Percentiles rank a stretch among this genome's conserved stretches.
Evolutionary conservation across 2,888 invertebrate genomes (phyloP).

Genomic region (Lucinisca nassula): DNA sequence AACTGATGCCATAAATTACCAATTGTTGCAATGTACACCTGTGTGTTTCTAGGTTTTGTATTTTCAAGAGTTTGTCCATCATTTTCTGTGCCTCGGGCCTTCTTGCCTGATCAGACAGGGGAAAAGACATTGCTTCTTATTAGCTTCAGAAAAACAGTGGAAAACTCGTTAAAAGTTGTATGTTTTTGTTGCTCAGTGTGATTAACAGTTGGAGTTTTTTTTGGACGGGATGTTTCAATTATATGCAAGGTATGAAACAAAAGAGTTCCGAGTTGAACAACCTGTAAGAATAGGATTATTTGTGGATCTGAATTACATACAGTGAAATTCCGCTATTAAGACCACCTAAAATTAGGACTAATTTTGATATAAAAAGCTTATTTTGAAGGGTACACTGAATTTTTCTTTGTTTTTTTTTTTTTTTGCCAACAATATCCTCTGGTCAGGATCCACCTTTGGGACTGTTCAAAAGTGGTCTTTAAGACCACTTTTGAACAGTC

Average conservation of each 20-base stretch:
- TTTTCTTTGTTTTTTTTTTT: no score
- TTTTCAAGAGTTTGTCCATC: not conserved
- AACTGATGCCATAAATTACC: not conserved
- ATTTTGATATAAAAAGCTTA: no score
- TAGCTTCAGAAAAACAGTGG: not conserved
- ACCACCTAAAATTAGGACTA: no score
- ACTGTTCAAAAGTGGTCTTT: no score
- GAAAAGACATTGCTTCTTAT: not conserved
- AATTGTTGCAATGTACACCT: not conserved
- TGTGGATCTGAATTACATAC: not conserved
- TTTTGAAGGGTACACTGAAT: no score
- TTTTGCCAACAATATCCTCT: no score
- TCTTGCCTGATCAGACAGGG: no score
- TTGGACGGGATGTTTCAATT: not conserved
- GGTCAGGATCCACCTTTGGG: no score
- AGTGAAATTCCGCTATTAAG: no score
- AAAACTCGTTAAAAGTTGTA: not conserved
- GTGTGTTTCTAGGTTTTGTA: not conserved
- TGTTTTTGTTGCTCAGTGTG: not conserved
- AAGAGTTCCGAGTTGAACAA: not conserved
- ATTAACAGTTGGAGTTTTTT: constrained; percentile 1
- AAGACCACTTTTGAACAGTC: no score
- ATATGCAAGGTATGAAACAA: not conserved
- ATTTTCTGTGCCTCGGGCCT: no score
- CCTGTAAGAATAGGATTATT: not conserved